Percentiles rank a stretch among this genome's conserved stretches.
Evolutionary conservation across 1,140 invertebrate species (phyloP).

Genomic region (Odontomachus brunneus): DNA sequence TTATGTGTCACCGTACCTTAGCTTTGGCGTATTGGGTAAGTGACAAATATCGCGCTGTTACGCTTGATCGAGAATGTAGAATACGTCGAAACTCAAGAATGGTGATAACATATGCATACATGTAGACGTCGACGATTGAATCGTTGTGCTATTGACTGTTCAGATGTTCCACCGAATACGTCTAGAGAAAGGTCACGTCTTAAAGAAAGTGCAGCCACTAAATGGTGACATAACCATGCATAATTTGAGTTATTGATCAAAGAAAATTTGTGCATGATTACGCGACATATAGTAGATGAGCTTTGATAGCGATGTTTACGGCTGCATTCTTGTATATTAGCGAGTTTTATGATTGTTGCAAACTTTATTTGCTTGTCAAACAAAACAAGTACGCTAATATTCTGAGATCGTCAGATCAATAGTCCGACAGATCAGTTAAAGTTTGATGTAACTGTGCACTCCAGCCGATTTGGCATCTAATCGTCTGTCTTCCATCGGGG

Average conservation of each 20-base stretch:
- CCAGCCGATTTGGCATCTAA: no score
- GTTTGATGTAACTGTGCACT: no score
- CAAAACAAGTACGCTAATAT: no score
- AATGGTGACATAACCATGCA: constrained; percentile 89
- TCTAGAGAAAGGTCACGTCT: constrained; percentile 87
- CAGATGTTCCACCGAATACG: constrained; percentile 91
- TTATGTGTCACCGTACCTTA: not conserved
- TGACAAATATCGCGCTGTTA: not conserved
- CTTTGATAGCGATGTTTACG: no score
- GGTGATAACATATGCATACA: not conserved
- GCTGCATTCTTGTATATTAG: no score
- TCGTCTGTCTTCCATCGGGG: no score
- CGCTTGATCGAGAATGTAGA: not conserved
- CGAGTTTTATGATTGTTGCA: no score
- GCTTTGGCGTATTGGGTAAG: not conserved
- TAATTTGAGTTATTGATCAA: constrained; percentile 88
- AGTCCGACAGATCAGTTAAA: no score
- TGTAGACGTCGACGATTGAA: not conserved
- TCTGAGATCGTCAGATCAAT: no score
- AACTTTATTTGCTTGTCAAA: no score
- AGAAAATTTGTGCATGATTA: no score
- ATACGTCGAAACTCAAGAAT: constrained; percentile 13
- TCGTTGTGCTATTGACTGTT: not conserved
- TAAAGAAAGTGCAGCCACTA: constrained; percentile 92
- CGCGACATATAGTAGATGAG: no score